Percentiles rank a stretch among this genome's conserved stretches.
Evolutionary conservation across 2,888 invertebrate genomes (phyloP).

Genomic region (Lypha dubia): DNA sequence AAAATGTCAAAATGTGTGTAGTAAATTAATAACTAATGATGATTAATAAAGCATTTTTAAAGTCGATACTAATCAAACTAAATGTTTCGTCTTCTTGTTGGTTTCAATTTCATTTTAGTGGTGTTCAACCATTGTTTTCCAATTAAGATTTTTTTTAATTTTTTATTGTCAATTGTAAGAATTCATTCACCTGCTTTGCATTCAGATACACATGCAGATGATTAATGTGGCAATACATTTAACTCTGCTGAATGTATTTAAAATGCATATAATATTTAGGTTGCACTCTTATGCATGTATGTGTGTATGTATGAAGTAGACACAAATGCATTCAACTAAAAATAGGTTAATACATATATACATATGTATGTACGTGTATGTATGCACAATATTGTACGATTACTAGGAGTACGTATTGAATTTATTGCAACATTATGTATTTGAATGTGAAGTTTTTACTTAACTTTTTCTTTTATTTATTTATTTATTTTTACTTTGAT

Average conservation of each 20-base stretch:
- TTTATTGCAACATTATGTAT: conserved; percentile 13
- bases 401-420: conserved; percentile 6
- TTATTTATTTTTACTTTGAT: conserved; percentile 4
- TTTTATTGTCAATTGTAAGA: background rate
- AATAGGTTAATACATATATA: conserved; percentile 15
- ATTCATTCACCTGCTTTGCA: conserved; percentile 53
- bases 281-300: too few relatives aligned
- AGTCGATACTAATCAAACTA: background rate
- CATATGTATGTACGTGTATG: background rate
- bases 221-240: conserved; percentile 47
- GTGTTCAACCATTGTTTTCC: background rate
- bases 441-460: conserved; percentile 31
- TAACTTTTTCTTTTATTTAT: conserved; percentile 28
- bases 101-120: conserved; percentile 33
- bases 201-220: conserved; percentile 53
- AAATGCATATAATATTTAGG: conserved; percentile 55
- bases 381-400: background rate
- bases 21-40: background rate
- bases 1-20: background rate
- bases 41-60: background rate
- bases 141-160: background rate
- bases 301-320: conserved; percentile 27
- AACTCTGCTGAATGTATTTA: conserved; percentile 1
- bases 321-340: conserved; percentile 3
- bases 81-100: background rate